These are phyloP conservation scores for Atta cephalotes DNA, from an alignment of 1,140 invertebrate species.

Conservation along the genomic window DNA sequence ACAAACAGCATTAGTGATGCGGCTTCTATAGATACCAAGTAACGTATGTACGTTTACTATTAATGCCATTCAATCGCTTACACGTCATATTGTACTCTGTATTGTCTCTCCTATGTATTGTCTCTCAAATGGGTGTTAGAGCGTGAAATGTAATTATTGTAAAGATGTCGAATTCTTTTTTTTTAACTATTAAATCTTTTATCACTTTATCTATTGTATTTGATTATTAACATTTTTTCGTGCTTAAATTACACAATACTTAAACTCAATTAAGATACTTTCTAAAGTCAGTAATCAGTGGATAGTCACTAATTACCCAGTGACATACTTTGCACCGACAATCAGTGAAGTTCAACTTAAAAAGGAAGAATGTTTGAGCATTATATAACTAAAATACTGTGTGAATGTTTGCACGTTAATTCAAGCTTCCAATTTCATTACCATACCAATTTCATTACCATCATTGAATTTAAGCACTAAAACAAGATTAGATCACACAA, in stretches of 20 bases:
- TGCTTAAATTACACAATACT: not conserved
- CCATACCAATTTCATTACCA: too few species aligned
- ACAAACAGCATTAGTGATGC: conserved; percentile 38
- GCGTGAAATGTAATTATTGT: not conserved
- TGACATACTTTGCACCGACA: too few species aligned
- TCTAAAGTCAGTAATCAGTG: too few species aligned
- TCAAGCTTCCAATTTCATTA: too few species aligned
- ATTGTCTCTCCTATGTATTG: not conserved
- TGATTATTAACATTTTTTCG: not conserved
- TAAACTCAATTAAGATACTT: not conserved
- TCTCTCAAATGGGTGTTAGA: not conserved
- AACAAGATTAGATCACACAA: too few species aligned
- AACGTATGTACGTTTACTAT: not conserved
- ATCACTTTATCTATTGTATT: too few species aligned
- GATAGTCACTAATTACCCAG: too few species aligned
- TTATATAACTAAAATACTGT: too few species aligned
- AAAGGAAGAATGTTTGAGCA: too few species aligned
- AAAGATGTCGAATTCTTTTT: not conserved
- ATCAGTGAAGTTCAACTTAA: too few species aligned
- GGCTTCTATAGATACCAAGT: conserved; percentile 5
- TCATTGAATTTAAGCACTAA: too few species aligned
- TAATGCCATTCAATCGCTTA: conserved; percentile 45
- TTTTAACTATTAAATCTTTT: not conserved
- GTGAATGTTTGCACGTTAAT: too few species aligned
- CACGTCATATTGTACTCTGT: not conserved